Percentiles rank a stretch among this genome's conserved stretches.
Evolutionary conservation across 2,797 vertebrate genomes (phyloP).

Genomic region (Rhabdomys pumilio): DNA sequence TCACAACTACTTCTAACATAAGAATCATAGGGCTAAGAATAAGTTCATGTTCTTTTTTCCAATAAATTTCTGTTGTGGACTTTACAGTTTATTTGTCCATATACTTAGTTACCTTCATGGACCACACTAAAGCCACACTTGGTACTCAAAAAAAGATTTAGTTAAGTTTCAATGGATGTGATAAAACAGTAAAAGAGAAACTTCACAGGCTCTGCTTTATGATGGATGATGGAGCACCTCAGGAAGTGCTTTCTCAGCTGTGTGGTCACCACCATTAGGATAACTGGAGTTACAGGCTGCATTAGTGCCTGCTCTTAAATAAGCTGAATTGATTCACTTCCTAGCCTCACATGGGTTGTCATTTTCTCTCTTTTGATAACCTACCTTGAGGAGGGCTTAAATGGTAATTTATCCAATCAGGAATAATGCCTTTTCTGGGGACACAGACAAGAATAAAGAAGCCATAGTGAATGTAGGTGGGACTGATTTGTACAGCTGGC

Average conservation of each 20-base stretch:
- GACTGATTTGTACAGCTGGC: not conserved
- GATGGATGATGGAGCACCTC: not conserved
- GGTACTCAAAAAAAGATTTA: not conserved
- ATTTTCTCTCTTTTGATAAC: not conserved
- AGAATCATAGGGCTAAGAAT: not conserved
- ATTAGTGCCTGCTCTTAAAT: not conserved
- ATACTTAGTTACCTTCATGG: not conserved
- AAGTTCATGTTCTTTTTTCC: not conserved
- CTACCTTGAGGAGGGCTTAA: not conserved
- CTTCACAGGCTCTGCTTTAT: not conserved
- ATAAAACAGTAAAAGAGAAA: not conserved
- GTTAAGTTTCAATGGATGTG: not conserved
- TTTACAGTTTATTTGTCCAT: not conserved
- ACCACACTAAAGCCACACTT: not conserved
- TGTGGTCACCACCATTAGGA: not conserved
- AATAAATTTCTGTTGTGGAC: not conserved
- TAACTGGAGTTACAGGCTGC: not conserved
- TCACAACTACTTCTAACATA: conserved; percentile 14
- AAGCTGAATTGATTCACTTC: not conserved
- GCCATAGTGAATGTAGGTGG: not conserved
- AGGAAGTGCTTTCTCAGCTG: not conserved
- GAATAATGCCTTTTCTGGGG: not conserved
- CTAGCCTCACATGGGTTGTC: not conserved
- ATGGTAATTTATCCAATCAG: conserved; percentile 10
- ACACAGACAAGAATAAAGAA: conserved; percentile 6